Conservation (phyloP, 1,140 invertebrate species). For the Ooceraea biroi region DNA sequence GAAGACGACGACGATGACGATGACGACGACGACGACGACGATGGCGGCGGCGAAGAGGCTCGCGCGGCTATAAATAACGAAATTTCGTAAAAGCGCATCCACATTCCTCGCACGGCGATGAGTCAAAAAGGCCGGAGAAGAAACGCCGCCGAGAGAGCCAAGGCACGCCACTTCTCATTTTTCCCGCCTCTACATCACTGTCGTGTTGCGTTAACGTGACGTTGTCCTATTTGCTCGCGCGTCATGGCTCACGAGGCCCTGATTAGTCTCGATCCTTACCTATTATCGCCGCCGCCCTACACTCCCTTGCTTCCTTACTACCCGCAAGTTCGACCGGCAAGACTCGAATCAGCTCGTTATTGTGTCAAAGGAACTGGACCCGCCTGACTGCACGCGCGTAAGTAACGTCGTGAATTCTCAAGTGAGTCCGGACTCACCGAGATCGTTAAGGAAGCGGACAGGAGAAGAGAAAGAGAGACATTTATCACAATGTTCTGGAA, state of each 20-base stretch:
- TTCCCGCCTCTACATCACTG: slow-evolving; percentile 75
- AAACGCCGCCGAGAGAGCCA: slow-evolving; percentile 16
- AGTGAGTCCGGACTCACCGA: slow-evolving; percentile 18
- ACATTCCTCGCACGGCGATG: slow-evolving; percentile 55
- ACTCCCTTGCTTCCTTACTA: neutral
- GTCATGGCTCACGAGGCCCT: slow-evolving; percentile 47
- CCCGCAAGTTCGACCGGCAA: slow-evolving; percentile 21
- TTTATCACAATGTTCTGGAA: neutral
- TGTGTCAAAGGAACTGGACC: slow-evolving; percentile 60
- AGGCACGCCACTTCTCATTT: slow-evolving; percentile 76
- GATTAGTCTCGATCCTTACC: slow-evolving; percentile 66
- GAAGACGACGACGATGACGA: slow-evolving; percentile 5
- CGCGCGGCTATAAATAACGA: slow-evolving; percentile 70
- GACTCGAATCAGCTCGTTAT: slow-evolving; percentile 41
- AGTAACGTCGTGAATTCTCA: slow-evolving; percentile 59
- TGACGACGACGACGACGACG: neutral
- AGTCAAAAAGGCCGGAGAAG: slow-evolving; percentile 36
- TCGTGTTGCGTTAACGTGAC: slow-evolving; percentile 71
- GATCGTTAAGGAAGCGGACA: neutral
- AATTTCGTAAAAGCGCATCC: slow-evolving; percentile 70
- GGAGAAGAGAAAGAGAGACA: neutral
- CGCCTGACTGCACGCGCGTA: slow-evolving; percentile 45
- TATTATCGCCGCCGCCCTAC: slow-evolving; percentile 3
- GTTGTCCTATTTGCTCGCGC: slow-evolving; percentile 73
- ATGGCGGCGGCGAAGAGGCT: neutral